phyloP scores from a whole-genome alignment of 2,888 invertebrate genomes.

The Lasioglossum lativentre region DNA sequence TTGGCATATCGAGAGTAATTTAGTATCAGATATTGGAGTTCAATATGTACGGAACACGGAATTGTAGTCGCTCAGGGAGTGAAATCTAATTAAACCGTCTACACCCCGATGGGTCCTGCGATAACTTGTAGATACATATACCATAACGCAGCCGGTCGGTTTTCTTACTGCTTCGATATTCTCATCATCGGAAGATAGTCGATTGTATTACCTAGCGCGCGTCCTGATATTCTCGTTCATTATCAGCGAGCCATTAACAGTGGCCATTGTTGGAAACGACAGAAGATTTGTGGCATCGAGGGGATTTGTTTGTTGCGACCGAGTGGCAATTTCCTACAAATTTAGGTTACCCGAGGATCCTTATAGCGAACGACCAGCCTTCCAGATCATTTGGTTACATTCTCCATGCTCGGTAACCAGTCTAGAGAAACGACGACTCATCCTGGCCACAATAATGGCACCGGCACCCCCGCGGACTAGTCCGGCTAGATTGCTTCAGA shows the following conservation, averaged over 20 bases:
- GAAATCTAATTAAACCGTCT: slow-evolving; percentile 67
- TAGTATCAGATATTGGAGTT: slow-evolving; percentile 29
- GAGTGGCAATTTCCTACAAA: background rate
- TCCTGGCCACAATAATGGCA: background rate
- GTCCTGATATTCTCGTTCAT: background rate
- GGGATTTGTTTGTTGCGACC: slow-evolving; percentile 5
- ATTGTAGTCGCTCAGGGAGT: slow-evolving; percentile 47
- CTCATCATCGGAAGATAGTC: slow-evolving; percentile 8
- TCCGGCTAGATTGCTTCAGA: background rate
- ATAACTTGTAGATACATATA: slow-evolving; percentile 56
- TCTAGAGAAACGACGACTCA: background rate
- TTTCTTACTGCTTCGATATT: slow-evolving; percentile 43
- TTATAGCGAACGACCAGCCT: background rate
- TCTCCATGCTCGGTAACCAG: background rate
- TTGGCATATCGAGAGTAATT: slow-evolving; percentile 34
- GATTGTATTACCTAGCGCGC: background rate
- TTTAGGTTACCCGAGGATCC: background rate
- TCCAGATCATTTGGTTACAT: slow-evolving; percentile 2
- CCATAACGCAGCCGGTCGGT: slow-evolving; percentile 47
- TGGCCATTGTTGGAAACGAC: background rate
- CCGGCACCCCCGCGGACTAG: background rate
- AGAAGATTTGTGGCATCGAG: slow-evolving; percentile 3
- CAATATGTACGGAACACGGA: slow-evolving; percentile 37
- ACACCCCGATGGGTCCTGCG: slow-evolving; percentile 55
- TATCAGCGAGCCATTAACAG: background rate